Base-by-base conservation (phyloP, 2,888 invertebrate genomes). In the Diplazon laetatorius region DNA sequence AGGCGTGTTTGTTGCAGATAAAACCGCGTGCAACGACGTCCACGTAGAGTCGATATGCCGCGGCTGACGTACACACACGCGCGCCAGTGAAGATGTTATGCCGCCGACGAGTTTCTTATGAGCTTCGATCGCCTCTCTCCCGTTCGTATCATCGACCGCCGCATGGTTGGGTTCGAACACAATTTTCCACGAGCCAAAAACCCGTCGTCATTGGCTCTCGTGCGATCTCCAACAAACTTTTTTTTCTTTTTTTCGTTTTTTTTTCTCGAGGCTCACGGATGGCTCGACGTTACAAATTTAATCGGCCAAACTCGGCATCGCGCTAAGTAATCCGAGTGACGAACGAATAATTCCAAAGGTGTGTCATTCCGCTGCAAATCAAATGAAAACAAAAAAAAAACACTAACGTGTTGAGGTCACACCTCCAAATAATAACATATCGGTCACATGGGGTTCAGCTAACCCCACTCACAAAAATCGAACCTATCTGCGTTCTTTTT, bases 11-110 rank as follows among this genome's bases (percentile, higher is more conserved):
- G 44, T n/a, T n/a, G n/a, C n/a, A n/a, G n/a, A n/a, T n/a, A 30
- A 30, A 39, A 39, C 16, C 60, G 52, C 69, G 55, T 39, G 52
- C 37, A 35, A 65, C 22, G 52, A 22, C 22, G 25, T n/a, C 62
- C 44, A 76, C 57, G 68, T 70, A 55, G 42, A 50, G 63, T 16
- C 42, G 42, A 69, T 50, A 57, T 42, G 69, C 52, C 1, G 0
- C 2, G 48, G n/a, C n/a, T 55, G 55, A 39, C 39, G 22, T 65
- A 55, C 68, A 57, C 30, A 9, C 70, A 55, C 68, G 62, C 30
- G 16, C n/a, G 9, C n/a, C 30, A 73, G 77, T 73, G 77, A 73
- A 77, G 77, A 77, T 73, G 69, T 73, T 71, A 59, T 55, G 57
- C 25, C n/a, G 52, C 55, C 30, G 59, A 57, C 65, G 65, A 76